These are phyloP conservation scores for Didymodactylos carnosus DNA, from an alignment of 2,888 invertebrate species.

Conservation along the genomic window DNA sequence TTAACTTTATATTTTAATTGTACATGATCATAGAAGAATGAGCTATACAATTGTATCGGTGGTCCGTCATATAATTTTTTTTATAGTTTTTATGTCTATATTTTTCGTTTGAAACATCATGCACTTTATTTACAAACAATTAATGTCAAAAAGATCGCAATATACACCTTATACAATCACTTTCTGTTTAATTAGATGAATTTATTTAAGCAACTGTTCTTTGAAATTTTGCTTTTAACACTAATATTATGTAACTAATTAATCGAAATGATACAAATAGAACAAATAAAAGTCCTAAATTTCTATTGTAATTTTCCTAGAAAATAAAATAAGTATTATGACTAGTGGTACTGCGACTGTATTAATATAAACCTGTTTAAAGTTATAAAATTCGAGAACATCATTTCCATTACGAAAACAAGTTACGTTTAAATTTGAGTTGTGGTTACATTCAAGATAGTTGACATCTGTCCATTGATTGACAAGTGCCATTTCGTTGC, in stretches of 20 bases:
- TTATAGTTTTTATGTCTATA: too few relatives aligned
- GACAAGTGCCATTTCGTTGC: constrained; percentile 64
- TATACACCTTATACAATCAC: too few relatives aligned
- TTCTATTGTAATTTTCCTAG: neutral
- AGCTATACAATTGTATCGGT: too few relatives aligned
- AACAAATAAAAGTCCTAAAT: neutral
- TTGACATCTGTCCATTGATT: constrained; percentile 70
- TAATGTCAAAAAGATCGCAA: too few relatives aligned
- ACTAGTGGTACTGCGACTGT: neutral
- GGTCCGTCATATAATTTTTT: too few relatives aligned
- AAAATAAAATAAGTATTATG: neutral
- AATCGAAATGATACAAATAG: neutral
- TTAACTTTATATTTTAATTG: too few relatives aligned
- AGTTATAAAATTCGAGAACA: constrained; percentile 1
- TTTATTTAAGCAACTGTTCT: neutral
- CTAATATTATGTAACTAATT: neutral
- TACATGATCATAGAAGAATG: too few relatives aligned
- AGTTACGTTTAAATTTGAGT: neutral
- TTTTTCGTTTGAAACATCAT: too few relatives aligned
- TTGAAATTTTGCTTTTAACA: neutral
- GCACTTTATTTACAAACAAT: too few relatives aligned
- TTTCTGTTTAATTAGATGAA: too few relatives aligned
- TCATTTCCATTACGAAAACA: constrained; percentile 11
- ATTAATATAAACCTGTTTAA: neutral
- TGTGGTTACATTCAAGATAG: constrained; percentile 41